phyloP scores from a whole-genome alignment of 2,888 invertebrate genomes.

The Drosophila yooni region DNA sequence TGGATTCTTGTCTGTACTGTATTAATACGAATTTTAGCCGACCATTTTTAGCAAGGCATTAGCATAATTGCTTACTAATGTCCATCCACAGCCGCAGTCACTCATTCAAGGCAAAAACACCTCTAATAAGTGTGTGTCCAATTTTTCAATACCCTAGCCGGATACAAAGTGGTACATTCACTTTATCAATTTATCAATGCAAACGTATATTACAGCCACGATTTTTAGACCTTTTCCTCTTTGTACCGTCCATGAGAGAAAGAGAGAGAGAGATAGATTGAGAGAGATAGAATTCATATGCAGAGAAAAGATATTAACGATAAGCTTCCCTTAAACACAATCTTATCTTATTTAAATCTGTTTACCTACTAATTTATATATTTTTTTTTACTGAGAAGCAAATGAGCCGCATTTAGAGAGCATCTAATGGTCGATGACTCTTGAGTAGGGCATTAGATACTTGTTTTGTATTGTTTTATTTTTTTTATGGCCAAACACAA shows the following conservation, averaged over 20 bases:
- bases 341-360: neutral
- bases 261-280: neutral
- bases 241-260: neutral
- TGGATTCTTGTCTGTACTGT: slow-evolving; percentile 38
- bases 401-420: neutral
- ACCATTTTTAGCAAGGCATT: slow-evolving; percentile 72
- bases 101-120: slow-evolving; percentile 74
- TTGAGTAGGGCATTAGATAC: slow-evolving; percentile 1
- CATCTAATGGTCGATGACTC: slow-evolving; percentile 11
- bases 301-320: neutral
- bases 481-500: slow-evolving; percentile 50
- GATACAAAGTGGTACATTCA: neutral
- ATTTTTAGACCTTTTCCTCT: neutral
- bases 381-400: neutral
- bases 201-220: neutral
- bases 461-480: slow-evolving; percentile 21
- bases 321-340: neutral
- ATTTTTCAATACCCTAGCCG: slow-evolving; percentile 50
- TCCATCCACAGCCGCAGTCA: slow-evolving; percentile 44
- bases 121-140: slow-evolving; percentile 72
- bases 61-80: slow-evolving; percentile 75
- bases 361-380: neutral
- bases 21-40: slow-evolving; percentile 72
- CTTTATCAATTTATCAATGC: neutral
- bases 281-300: neutral